These are phyloP conservation scores for Drosophila asahinai DNA, from an alignment of 1,140 invertebrate species.

Conservation along the genomic window DNA sequence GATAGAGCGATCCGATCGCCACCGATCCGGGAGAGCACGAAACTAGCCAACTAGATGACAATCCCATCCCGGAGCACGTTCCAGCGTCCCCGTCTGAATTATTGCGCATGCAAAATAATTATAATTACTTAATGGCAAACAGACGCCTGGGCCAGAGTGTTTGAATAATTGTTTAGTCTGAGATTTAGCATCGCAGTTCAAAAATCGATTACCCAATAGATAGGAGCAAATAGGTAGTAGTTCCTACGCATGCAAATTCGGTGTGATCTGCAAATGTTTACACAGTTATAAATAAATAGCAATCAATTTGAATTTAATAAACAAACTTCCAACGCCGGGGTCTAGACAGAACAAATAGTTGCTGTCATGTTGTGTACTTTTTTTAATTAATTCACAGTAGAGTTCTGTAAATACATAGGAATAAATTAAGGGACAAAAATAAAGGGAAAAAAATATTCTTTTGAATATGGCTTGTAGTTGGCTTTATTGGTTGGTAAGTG, in stretches of 20 bases:
- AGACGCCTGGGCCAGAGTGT: conserved; percentile 18
- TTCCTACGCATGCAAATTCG: conserved; percentile 21
- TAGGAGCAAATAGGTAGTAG: conserved; percentile 7
- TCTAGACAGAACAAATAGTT: conserved; percentile 5
- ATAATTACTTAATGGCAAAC: conserved; percentile 43
- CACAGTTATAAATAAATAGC: conserved; percentile 21
- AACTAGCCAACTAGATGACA: conserved; percentile 10
- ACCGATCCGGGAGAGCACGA: conserved; percentile 10
- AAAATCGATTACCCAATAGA: conserved; percentile 15
- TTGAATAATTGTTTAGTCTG: conserved; percentile 30
- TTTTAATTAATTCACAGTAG: not conserved
- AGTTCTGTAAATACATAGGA: not conserved
- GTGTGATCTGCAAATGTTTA: conserved; percentile 23
- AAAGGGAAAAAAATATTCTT: not conserved
- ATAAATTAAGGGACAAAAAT: not conserved
- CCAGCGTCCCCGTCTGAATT: conserved; percentile 30
- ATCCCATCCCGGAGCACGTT: conserved; percentile 48
- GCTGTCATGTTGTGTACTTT: not conserved
- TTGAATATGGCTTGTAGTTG: not conserved
- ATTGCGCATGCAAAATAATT: conserved; percentile 49
- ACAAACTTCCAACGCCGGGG: not conserved
- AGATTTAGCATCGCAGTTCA: conserved; percentile 37
- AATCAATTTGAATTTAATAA: conserved; percentile 17
- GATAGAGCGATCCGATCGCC: conserved; percentile 27
- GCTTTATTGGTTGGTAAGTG: no score